Base-by-base conservation (phyloP, 2,888 invertebrate genomes). In the Spisula subtruncata region DNA sequence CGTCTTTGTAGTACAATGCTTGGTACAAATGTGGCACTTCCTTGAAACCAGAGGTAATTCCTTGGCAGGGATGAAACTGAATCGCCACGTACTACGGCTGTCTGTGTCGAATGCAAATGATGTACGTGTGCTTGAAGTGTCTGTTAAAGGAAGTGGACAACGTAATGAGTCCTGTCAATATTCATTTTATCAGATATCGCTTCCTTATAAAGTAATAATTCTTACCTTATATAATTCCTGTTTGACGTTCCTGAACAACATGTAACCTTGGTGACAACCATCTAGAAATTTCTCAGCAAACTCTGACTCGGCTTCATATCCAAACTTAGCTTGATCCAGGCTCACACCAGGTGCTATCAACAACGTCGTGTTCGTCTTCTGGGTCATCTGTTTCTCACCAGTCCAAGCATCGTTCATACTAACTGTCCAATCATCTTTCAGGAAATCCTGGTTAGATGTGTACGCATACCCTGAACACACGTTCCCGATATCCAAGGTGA, bases 401-500 rank as follows among this genome's bases (percentile, higher is more conserved):
- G 32, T 4, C 87, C 87, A 87, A 0, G 75, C 54, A 32, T 83
- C 83, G 29, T 87, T 87, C 87, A 79, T 71, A 16, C 79, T n/a
- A 12, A 87, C 46, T 29, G 14, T 80, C 83, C 87, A 87, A 12
- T 56, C 46, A 41, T 83, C 83, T 14, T 79, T 41, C 12, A 25
- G 8, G 48, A 79, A 83, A 20, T 83, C 87, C 29, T 54, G 48
- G 1, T n/a, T 81, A 35, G 75, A 83, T 10, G 83, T 79, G 35
- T 87, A 87, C 0, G 87, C 87, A 46, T 46, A 87, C 12, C 87
- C 83, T 0, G 87, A 87, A 41, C 51, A 83, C 20, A 83, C 20
- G 35, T 87, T 83, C 29, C 87, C 87, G n/a, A 87, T 87, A 66
- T 87, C 87, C 10, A 87, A 18, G 2, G 87, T 87, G 25, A 87